phyloP scores from a whole-genome alignment of 2,797 vertebrate species.

The Onychomys torridus region DNA sequence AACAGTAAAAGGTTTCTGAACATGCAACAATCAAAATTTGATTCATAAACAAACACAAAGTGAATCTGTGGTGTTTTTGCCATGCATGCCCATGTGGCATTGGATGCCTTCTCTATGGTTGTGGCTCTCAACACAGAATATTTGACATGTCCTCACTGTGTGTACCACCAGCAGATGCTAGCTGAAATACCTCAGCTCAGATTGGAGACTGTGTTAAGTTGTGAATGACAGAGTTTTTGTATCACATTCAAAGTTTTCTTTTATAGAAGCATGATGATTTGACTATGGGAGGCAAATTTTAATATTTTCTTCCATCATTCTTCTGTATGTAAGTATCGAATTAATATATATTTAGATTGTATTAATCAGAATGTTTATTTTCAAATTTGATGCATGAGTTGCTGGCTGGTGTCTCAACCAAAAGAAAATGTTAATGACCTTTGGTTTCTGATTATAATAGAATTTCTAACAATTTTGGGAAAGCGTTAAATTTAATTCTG shows the following conservation, averaged over 20 bases:
- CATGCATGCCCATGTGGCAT: background rate
- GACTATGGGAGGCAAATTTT: background rate
- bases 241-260: background rate
- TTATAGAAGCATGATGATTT: background rate
- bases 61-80: background rate
- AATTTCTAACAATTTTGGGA: background rate
- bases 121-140: background rate
- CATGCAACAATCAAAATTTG: background rate
- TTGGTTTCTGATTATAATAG: background rate
- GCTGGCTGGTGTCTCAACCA: background rate
- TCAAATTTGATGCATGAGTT: background rate
- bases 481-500: background rate
- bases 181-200: background rate
- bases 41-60: background rate
- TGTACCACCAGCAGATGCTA: background rate
- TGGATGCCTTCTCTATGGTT: background rate
- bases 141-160: background rate
- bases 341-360: background rate
- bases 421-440: background rate
- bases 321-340: background rate
- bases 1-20: background rate
- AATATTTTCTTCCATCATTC: background rate
- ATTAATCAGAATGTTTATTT: background rate
- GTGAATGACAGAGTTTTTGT: background rate
- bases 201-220: background rate